These are phyloP conservation scores for Melieria crassipennis DNA, from an alignment of 2,888 invertebrate genomes.

Conservation along the genomic window DNA sequence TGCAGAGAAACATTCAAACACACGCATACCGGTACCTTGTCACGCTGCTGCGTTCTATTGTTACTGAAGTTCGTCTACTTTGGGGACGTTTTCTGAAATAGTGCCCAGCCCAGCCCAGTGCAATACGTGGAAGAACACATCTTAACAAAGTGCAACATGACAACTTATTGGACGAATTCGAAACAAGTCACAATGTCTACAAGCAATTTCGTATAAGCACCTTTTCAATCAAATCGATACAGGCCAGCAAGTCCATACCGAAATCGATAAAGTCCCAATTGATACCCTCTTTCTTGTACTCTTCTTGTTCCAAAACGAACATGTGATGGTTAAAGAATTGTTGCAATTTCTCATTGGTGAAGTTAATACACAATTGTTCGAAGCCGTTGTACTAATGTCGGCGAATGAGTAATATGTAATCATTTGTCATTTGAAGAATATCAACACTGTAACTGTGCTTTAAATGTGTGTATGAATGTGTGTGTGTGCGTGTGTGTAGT, in stretches of 20 bases:
- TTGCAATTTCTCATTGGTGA: constrained; percentile 99
- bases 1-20: too few species aligned
- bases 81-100: too few species aligned
- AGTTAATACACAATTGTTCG: constrained; percentile 99
- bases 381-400: constrained; percentile 90
- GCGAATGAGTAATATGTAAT: constrained; percentile 1
- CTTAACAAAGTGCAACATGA: too few species aligned
- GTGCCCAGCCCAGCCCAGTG: too few species aligned
- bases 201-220: constrained; percentile 66
- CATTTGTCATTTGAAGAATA: neutral
- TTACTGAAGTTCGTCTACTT: too few species aligned
- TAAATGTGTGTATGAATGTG: constrained; percentile 1
- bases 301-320: constrained; percentile 99
- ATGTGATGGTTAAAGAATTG: constrained; percentile 99
- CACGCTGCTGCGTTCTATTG: too few species aligned
- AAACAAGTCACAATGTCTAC: too few species aligned
- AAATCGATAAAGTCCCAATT: constrained; percentile 99
- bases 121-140: too few species aligned
- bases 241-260: constrained; percentile 98
- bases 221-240: constrained; percentile 99
- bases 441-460: neutral
- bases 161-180: too few species aligned
- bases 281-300: constrained; percentile 97
- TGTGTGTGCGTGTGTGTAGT: neutral
- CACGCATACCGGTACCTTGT: too few species aligned